phyloP scores from a whole-genome alignment of 1,140 invertebrate species.

The Alviniconcha marisindica region DNA sequence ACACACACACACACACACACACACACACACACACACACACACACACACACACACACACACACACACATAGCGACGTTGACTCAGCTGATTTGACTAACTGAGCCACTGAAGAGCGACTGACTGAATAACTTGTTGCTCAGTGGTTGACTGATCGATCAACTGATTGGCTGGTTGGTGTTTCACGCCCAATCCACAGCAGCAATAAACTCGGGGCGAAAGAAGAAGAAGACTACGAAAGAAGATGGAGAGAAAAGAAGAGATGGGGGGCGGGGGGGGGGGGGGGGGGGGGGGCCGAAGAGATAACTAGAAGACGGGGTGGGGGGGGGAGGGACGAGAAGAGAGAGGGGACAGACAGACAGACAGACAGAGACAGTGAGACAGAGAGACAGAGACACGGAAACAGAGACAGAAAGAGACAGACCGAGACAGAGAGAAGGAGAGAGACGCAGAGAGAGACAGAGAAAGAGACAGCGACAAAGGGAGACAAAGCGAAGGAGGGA shows the following conservation, averaged over 20 bases:
- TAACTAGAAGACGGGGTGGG: background rate
- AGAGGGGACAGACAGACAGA: background rate
- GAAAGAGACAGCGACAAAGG: background rate
- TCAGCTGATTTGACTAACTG: too few relatives aligned
- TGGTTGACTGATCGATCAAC: too few relatives aligned
- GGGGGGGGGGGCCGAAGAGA: background rate
- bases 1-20: slow-evolving; percentile 4
- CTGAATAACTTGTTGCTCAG: too few relatives aligned
- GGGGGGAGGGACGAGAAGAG: background rate
- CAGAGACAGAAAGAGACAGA: background rate
- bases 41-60: too few relatives aligned
- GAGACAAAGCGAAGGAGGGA: background rate
- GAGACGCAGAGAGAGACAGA: slow-evolving; percentile 1
- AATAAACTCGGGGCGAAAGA: background rate
- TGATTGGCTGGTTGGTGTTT: too few relatives aligned
- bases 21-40: background rate
- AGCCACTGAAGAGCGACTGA: too few relatives aligned
- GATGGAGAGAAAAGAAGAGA: slow-evolving; percentile 15
- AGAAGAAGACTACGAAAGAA: slow-evolving; percentile 7
- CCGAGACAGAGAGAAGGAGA: background rate
- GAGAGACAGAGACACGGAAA: background rate
- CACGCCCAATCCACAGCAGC: too few relatives aligned
- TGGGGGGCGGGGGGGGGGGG: background rate
- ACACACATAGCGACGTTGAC: too few relatives aligned
- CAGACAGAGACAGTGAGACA: background rate